Conservation (phyloP, 1,140 invertebrate species). For the Druon quercuslanigerum region DNA sequence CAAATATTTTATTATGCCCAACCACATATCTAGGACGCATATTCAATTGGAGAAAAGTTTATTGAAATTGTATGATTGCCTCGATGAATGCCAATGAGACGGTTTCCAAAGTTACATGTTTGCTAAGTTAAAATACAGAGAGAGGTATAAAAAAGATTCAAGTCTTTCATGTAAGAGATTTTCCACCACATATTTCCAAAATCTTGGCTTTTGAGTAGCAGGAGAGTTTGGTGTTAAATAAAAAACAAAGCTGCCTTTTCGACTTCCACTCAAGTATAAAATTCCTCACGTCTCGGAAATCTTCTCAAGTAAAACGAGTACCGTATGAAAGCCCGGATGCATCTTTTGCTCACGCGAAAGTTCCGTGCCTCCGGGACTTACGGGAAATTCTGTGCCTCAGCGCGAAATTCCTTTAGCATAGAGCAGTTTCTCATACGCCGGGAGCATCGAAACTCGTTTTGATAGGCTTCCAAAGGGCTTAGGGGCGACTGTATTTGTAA, state of each 20-base stretch:
- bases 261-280: constrained; percentile 5
- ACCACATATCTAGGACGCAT: constrained; percentile 1
- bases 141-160: too few species aligned
- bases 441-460: constrained; percentile 6
- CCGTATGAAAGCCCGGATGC: constrained; percentile 12
- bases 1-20: constrained; percentile 26
- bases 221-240: background rate
- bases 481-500: constrained; percentile 8
- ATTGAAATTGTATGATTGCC: constrained; percentile 17
- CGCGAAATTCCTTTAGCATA: constrained; percentile 16
- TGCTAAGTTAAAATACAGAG: constrained; percentile 2
- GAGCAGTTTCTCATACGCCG: constrained; percentile 12
- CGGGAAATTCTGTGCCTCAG: constrained; percentile 8
- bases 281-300: constrained; percentile 24
- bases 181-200: too few species aligned
- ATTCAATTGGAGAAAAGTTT: background rate
- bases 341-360: constrained; percentile 22
- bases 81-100: background rate
- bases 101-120: constrained; percentile 22
- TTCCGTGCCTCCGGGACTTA: background rate
- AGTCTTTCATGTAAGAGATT: too few species aligned
- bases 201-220: too few species aligned
- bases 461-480: constrained; percentile 15
- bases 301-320: constrained; percentile 16
- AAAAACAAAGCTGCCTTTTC: background rate